Evolutionary conservation across 1,140 invertebrate genomes (phyloP).

Genomic region (Drosophila truncata): DNA sequence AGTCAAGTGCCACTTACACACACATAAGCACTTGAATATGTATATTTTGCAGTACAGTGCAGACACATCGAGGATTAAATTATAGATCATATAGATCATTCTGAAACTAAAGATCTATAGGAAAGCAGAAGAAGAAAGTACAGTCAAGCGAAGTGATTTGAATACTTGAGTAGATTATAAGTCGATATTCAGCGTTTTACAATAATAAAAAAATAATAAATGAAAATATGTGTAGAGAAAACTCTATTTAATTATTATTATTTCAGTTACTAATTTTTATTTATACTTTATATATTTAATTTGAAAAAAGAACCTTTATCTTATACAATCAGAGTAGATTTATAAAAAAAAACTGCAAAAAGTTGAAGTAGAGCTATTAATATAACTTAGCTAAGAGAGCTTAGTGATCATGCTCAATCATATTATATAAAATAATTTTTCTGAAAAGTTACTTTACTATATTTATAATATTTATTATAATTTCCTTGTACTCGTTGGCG

Average conservation of each 20-base stretch:
- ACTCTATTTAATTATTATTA: too few species aligned
- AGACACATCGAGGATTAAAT: neutral
- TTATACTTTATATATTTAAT: too few species aligned
- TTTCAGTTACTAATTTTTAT: too few species aligned
- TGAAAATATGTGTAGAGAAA: too few species aligned
- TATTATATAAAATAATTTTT: neutral
- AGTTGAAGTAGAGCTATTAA: too few species aligned
- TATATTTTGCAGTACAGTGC: conserved; percentile 39
- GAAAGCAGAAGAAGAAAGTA: neutral
- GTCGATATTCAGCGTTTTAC: too few species aligned
- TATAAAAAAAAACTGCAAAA: too few species aligned
- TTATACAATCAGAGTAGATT: too few species aligned
- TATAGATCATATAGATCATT: neutral
- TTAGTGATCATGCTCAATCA: neutral
- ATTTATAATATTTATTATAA: neutral
- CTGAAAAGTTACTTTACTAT: neutral
- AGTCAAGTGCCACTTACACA: conserved; percentile 79
- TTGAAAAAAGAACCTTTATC: too few species aligned
- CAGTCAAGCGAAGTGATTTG: neutral
- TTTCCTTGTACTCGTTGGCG: neutral
- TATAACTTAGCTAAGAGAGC: too few species aligned
- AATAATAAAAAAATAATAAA: too few species aligned
- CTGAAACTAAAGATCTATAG: neutral
- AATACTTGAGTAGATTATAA: neutral
- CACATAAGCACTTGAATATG: conserved; percentile 22